Evolutionary conservation across 2,888 invertebrate genomes (phyloP).

Genomic region (Leptarthrus brevirostris): DNA sequence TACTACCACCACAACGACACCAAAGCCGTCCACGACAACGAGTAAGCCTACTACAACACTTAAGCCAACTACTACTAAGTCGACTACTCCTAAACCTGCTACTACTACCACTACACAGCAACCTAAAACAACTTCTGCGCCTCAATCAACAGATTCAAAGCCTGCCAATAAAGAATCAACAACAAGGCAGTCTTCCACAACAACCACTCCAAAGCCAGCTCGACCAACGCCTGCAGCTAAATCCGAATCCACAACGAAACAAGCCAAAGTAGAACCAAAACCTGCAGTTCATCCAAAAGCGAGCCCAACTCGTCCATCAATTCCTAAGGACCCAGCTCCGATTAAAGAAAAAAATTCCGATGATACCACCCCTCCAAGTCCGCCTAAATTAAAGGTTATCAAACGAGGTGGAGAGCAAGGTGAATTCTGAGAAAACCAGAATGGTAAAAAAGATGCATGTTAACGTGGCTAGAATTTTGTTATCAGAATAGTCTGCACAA

Average conservation of each 20-base stretch:
- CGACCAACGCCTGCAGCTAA: slow-evolving; percentile 57
- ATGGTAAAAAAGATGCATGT: not conserved
- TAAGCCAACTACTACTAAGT: slow-evolving; percentile 55
- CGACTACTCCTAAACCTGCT: slow-evolving; percentile 54
- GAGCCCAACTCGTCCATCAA: slow-evolving; percentile 54
- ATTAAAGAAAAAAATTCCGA: slow-evolving; percentile 70
- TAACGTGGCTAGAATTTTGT: not conserved
- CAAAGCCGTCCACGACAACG: slow-evolving; percentile 55
- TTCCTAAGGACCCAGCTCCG: slow-evolving; percentile 65
- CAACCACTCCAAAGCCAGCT: slow-evolving; percentile 55
- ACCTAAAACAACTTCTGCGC: slow-evolving; percentile 57
- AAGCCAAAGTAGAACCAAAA: not conserved
- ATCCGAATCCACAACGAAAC: not conserved
- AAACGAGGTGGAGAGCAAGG: slow-evolving; percentile 69
- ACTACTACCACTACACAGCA: slow-evolving; percentile 55
- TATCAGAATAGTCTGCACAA: not conserved
- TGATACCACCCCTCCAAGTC: slow-evolving; percentile 70
- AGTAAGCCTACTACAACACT: slow-evolving; percentile 57
- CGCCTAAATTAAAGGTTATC: slow-evolving; percentile 72
- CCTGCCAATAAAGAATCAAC: slow-evolving; percentile 55
- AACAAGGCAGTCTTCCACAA: slow-evolving; percentile 55
- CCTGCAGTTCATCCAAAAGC: slow-evolving; percentile 52
- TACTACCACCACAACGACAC: slow-evolving; percentile 54
- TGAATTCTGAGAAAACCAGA: slow-evolving; percentile 61
- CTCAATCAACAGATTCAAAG: slow-evolving; percentile 55